Evolutionary conservation across 2,797 vertebrate species (phyloP).

Genomic region (Pelobates cultripes): DNA sequence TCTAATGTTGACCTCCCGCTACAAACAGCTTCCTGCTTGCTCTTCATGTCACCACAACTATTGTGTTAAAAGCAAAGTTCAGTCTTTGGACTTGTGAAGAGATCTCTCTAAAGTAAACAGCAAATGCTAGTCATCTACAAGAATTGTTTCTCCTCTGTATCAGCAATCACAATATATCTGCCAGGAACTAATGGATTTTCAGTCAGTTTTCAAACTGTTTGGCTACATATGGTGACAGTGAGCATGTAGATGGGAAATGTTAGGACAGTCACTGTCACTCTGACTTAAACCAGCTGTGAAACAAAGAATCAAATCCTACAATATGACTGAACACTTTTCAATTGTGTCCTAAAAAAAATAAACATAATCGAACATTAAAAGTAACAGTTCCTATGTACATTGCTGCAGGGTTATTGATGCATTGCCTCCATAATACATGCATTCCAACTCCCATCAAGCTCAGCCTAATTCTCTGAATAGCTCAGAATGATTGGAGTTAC

Average conservation of each 20-base stretch:
- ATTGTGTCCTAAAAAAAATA: too few species aligned
- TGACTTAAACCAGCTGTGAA: neutral
- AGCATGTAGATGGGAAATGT: neutral
- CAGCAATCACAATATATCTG: neutral
- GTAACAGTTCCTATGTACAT: too few species aligned
- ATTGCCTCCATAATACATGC: too few species aligned
- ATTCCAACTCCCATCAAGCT: too few species aligned
- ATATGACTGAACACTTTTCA: too few species aligned
- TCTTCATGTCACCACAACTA: conserved; percentile 1
- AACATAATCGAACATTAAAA: too few species aligned
- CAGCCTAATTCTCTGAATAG: too few species aligned
- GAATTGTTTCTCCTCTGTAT: neutral
- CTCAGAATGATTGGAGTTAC: too few species aligned
- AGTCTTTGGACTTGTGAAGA: conserved; percentile 9
- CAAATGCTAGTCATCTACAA: conserved; percentile 1
- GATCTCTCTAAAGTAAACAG: conserved; percentile 11
- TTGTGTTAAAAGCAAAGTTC: neutral
- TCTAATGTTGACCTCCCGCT: conserved; percentile 25
- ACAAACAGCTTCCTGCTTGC: neutral
- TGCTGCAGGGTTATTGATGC: too few species aligned
- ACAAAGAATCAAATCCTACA: too few species aligned
- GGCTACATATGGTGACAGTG: neutral
- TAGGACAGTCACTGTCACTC: neutral
- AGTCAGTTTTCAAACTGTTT: neutral
- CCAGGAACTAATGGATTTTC: neutral